These are phyloP conservation scores for Zoanthus sansibaricus DNA, from an alignment of 92 coral and sea anemone genomes.

Conservation along the genomic window DNA sequence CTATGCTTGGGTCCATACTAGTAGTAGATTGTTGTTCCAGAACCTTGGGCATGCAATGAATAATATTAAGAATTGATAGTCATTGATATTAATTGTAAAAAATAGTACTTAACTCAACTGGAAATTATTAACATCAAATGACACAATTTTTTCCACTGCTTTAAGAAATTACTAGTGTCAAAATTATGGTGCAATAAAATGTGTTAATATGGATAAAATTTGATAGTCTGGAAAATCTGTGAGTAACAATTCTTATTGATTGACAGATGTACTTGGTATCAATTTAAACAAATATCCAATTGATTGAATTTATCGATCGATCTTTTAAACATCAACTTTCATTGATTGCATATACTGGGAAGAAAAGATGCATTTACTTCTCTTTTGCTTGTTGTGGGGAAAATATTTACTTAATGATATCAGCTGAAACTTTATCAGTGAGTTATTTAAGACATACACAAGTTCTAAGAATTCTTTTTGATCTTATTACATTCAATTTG, in stretches of 20 bases:
- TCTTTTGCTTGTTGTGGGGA: too few species aligned
- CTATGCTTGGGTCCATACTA: slow-evolving; percentile 12
- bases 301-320: too few species aligned
- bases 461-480: too few species aligned
- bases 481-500: too few species aligned
- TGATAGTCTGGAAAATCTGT: background rate
- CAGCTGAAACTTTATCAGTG: too few species aligned
- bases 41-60: slow-evolving; percentile 11
- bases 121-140: background rate
- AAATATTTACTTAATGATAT: too few species aligned
- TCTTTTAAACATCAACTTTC: too few species aligned
- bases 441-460: too few species aligned
- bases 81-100: slow-evolving; percentile 11
- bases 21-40: slow-evolving; percentile 12
- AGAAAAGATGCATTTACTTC: too few species aligned
- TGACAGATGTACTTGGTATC: too few species aligned
- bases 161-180: slow-evolving; percentile 4
- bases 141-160: background rate
- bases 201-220: slow-evolving; percentile 1
- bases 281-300: too few species aligned
- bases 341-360: too few species aligned
- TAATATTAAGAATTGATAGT: slow-evolving; percentile 1
- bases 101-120: slow-evolving; percentile 9
- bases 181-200: background rate
- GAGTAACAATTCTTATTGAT: background rate